A percentile compares a stretch with the other conserved stretches of the same genome.
These are phyloP conservation scores for Cheirogaleus major DNA, from an alignment of 2,797 vertebrate genomes.

Conservation along the genomic window DNA sequence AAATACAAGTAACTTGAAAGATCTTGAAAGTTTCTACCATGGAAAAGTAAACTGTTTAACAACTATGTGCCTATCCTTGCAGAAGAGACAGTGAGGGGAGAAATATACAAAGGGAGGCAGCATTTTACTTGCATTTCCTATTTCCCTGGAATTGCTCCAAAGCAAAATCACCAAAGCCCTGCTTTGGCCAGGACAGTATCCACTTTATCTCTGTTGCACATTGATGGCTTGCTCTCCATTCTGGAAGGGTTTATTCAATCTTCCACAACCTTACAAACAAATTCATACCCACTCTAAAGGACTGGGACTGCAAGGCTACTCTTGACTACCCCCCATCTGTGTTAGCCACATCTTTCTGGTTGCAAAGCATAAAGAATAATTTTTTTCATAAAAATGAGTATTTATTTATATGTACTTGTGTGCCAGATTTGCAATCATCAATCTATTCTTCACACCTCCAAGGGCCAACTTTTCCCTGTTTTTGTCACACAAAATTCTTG, in stretches of 20 bases:
- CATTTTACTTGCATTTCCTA: neutral
- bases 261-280: neutral
- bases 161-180: neutral
- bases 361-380: neutral
- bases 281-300: neutral
- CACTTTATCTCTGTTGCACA: neutral
- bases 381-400: conserved; percentile 13
- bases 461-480: neutral
- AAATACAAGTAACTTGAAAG: neutral
- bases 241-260: neutral
- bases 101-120: neutral
- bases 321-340: neutral
- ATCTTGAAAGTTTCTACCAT: neutral
- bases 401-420: neutral
- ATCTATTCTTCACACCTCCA: neutral
- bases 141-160: conserved; percentile 25
- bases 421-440: neutral
- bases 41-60: neutral
- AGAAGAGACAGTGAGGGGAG: neutral
- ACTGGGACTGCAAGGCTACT: neutral
- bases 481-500: neutral
- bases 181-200: neutral
- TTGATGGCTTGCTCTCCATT: neutral
- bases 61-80: neutral
- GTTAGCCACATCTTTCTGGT: neutral